Evolutionary conservation across 2,888 invertebrate species (phyloP).

Genomic region (Thumatha senex): DNA sequence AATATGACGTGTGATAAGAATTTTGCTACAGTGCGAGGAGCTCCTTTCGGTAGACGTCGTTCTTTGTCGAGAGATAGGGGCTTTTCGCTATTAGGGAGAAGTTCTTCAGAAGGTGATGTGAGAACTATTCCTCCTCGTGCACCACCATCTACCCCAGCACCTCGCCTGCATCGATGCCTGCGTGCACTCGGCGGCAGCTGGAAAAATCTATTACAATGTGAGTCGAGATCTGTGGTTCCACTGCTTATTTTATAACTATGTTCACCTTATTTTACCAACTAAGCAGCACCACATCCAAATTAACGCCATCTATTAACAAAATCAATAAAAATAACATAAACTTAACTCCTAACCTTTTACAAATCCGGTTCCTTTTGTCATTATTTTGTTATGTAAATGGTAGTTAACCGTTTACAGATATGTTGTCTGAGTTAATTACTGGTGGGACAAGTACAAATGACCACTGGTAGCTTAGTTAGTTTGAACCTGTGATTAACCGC

Average conservation of each 20-base stretch:
- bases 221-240: slow-evolving; percentile 74
- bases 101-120: slow-evolving; percentile 89
- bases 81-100: slow-evolving; percentile 82
- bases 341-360: slow-evolving; percentile 64
- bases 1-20: slow-evolving; percentile 62
- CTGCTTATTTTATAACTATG: slow-evolving; percentile 30
- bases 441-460: slow-evolving; percentile 75
- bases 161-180: slow-evolving; percentile 87
- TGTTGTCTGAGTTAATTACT: slow-evolving; percentile 69
- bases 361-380: slow-evolving; percentile 59
- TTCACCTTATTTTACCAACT: slow-evolving; percentile 8
- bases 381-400: slow-evolving; percentile 69
- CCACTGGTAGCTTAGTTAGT: slow-evolving; percentile 62
- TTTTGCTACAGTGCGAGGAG: slow-evolving; percentile 74
- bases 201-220: slow-evolving; percentile 91
- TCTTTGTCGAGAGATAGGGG: slow-evolving; percentile 79
- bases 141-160: slow-evolving; percentile 67
- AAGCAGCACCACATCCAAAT: slow-evolving; percentile 31
- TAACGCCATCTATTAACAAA: slow-evolving; percentile 57
- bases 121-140: slow-evolving; percentile 65
- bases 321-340: slow-evolving; percentile 46
- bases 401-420: slow-evolving; percentile 66
- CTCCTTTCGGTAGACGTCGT: slow-evolving; percentile 73
- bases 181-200: slow-evolving; percentile 90
- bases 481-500: slow-evolving; percentile 70